Evolutionary conservation across 2,888 invertebrate genomes (phyloP).

Genomic region (Amphiduros pacificus): DNA sequence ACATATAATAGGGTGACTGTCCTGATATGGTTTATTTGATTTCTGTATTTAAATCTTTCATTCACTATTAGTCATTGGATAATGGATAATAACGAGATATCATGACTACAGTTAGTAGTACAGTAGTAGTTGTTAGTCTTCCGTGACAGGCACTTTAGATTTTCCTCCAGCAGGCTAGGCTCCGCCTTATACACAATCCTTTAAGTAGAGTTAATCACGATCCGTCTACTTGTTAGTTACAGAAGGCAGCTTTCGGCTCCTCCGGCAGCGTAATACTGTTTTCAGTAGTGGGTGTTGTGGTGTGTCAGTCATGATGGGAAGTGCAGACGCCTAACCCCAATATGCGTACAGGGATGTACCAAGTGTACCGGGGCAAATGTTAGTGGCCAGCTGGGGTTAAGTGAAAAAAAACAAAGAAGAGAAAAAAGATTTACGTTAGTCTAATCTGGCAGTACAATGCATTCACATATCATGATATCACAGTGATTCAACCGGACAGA

Average conservation of each 20-base stretch:
- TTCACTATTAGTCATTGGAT: not conserved
- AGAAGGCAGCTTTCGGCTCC: conserved; percentile 16
- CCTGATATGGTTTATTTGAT: conserved; percentile 2
- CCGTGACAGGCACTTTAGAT: conserved; percentile 16
- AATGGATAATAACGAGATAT: not conserved
- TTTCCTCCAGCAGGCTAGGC: conserved; percentile 1
- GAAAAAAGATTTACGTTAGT: conserved; percentile 25
- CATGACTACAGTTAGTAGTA: conserved; percentile 15
- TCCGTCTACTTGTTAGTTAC: conserved; percentile 13
- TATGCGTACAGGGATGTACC: conserved; percentile 10
- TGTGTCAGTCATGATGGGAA: conserved; percentile 12
- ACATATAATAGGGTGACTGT: too few species aligned
- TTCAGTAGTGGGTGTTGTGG: too few species aligned
- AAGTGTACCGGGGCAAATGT: conserved; percentile 20
- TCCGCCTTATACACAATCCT: conserved; percentile 15
- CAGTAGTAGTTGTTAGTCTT: too few species aligned
- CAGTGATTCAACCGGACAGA: conserved; percentile 12
- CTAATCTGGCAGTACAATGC: conserved; percentile 25
- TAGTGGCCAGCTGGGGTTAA: conserved; percentile 27
- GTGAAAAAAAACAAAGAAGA: conserved; percentile 21
- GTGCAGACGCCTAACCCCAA: conserved; percentile 20
- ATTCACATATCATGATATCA: conserved; percentile 14
- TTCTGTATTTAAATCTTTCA: too few species aligned
- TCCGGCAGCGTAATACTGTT: conserved; percentile 17
- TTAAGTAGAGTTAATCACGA: not conserved